phyloP scores from a whole-genome alignment of 2,113 vertebrate species.

The Gymnogyps californianus region DNA sequence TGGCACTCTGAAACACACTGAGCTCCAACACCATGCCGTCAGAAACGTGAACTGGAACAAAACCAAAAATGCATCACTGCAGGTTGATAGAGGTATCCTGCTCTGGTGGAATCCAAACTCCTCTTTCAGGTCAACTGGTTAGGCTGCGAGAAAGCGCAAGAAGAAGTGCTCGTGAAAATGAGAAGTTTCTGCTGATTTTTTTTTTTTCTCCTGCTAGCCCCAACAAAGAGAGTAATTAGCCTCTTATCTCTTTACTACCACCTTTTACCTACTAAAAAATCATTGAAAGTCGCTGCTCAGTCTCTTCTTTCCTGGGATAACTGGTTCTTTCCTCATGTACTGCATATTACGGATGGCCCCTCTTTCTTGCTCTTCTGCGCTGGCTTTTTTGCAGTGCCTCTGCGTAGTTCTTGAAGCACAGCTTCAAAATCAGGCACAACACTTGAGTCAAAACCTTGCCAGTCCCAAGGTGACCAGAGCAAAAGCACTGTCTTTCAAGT shows the following conservation, averaged over 20 bases:
- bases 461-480: background rate
- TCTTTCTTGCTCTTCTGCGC: background rate
- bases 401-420: background rate
- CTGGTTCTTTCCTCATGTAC: background rate
- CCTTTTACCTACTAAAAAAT: background rate
- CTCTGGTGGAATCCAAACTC: background rate
- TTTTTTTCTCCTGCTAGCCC: background rate
- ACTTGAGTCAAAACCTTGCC: background rate
- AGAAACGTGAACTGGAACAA: background rate
- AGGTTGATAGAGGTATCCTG: too few species aligned
- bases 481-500: background rate
- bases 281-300: background rate
- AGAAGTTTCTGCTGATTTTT: background rate
- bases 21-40: accelerated
- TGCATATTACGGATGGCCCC: background rate
- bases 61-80: background rate
- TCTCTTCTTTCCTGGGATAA: background rate
- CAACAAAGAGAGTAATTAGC: background rate
- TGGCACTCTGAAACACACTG: background rate
- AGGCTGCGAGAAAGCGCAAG: background rate
- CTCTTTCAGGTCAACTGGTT: background rate
- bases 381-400: background rate
- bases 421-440: background rate
- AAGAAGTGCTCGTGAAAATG: background rate
- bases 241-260: background rate